phyloP scores from a whole-genome alignment of 2,888 invertebrate genomes.

The Ceramica pisi region DNA sequence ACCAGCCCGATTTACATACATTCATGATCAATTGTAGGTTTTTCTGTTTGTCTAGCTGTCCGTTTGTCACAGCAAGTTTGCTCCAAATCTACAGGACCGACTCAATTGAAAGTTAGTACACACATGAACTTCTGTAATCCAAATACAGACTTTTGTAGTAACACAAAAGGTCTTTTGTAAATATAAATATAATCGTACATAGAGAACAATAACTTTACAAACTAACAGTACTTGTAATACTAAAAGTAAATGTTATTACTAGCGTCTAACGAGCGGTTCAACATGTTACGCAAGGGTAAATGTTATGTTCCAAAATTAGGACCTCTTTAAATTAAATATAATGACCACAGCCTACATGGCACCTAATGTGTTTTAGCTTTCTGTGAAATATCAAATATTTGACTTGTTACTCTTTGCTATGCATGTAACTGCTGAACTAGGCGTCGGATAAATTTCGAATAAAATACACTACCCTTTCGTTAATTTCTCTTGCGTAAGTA shows the following conservation, averaged over 20 bases:
- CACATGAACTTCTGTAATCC: no score
- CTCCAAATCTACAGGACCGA: no score
- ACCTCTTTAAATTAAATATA: conserved; percentile 34
- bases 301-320: conserved; percentile 47
- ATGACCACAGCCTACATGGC: conserved; percentile 12
- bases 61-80: no score
- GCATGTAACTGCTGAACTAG: no score
- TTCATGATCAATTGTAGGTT: no score
- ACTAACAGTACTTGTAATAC: conserved; percentile 30
- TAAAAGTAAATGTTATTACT: conserved; percentile 48
- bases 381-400: not conserved
- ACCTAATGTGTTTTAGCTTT: not conserved
- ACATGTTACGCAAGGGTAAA: conserved; percentile 34
- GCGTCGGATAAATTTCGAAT: no score
- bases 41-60: no score
- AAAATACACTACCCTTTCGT: no score
- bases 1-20: no score
- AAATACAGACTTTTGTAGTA: not conserved
- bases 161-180: conserved; percentile 5
- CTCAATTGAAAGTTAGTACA: no score
- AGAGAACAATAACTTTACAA: conserved; percentile 35
- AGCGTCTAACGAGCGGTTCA: conserved; percentile 41
- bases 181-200: conserved; percentile 19
- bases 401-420: not conserved
- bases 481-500: no score